Base-by-base conservation (phyloP, 2,797 vertebrate genomes). In the Microctenopoma stevenorrisi region DNA sequence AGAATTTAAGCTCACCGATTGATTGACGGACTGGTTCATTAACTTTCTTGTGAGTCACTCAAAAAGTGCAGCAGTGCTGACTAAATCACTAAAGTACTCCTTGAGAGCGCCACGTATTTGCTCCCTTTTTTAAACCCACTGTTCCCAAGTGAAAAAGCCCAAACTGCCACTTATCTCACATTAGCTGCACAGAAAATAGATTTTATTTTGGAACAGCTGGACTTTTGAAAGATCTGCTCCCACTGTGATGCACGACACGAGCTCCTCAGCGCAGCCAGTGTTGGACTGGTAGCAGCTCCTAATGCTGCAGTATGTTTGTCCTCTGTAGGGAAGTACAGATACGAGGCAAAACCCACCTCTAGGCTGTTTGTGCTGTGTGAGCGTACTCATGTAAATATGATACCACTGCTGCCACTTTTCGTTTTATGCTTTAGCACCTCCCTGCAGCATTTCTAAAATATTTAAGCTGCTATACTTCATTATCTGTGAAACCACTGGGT, bases 361-460 rank as follows among this genome's bases (percentile, higher is more conserved):
- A 35, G 81, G 83, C 72, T 78, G 69, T 86, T 82, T 82, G 79
- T 71, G 68, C 64, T 68, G 64, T 75, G 49, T 52, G 74, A 71
- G 58, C 64, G 66, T 63, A 47, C 51, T 60, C 73, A 83, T 87
- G 81, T 83, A 85, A 88, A 86, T 82, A 78, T 48, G 72, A 78
- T 78, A 70, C 66, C 53, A 10, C 61, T 76, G 75, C 72, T 83
- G 73, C 84, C 73, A 72, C 78, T 88, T 72, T 64, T 55, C 47
- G 56, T 73, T 47, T 74, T 51, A 67, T 59, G 70, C 75, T 59
- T 70, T 55, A 3, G 2, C 60, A 60, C 58, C 64, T 71, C 63
- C 83, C 83, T 46, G 79, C 82, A 79, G 89, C 77, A 12, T 59
- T 70, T 72, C 46, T 64, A 37, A 43, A 58, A 66, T 54, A 48